phyloP scores from a whole-genome alignment of 2,113 vertebrate genomes.

The Corydoras sp. region DNA sequence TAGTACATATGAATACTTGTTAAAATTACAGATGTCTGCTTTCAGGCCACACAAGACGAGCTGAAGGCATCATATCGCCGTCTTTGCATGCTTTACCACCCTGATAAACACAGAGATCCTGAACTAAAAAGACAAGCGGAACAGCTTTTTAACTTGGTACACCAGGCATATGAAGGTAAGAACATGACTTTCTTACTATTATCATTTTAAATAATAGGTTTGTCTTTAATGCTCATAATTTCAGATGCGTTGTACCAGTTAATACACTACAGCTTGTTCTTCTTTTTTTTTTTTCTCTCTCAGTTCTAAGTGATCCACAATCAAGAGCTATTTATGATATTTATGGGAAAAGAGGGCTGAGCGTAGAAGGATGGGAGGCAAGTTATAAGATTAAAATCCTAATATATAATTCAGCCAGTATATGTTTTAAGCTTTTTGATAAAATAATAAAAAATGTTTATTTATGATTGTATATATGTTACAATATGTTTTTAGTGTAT shows the following conservation, averaged over 20 bases:
- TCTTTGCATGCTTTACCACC: slow-evolving; percentile 95
- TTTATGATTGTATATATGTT: too few species aligned
- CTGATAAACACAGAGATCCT: slow-evolving; percentile 95
- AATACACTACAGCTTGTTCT: not conserved
- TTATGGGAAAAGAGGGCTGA: slow-evolving; percentile 93
- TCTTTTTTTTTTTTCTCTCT: slow-evolving; percentile 1
- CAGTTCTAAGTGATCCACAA: slow-evolving; percentile 95
- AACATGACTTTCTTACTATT: too few species aligned
- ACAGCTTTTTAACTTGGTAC: slow-evolving; percentile 89
- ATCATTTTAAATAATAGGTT: too few species aligned
- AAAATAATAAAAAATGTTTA: too few species aligned
- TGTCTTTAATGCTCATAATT: too few species aligned
- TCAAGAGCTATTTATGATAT: slow-evolving; percentile 97
- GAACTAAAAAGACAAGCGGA: slow-evolving; percentile 91
- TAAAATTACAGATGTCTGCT: not conserved
- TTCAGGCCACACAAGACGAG: slow-evolving; percentile 90
- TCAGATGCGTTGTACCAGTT: too few species aligned
- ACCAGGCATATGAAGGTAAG: slow-evolving; percentile 94
- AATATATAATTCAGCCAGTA: not conserved
- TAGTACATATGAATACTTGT: not conserved
- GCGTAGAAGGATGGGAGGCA: slow-evolving; percentile 99
- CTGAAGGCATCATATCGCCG: slow-evolving; percentile 90
- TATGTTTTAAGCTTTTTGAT: too few species aligned
- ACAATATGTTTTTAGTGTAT: not conserved
- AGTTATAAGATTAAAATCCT: slow-evolving; percentile 44